These are phyloP conservation scores for Acholoe squamosa DNA, from an alignment of 2,888 invertebrate genomes.

Conservation along the genomic window DNA sequence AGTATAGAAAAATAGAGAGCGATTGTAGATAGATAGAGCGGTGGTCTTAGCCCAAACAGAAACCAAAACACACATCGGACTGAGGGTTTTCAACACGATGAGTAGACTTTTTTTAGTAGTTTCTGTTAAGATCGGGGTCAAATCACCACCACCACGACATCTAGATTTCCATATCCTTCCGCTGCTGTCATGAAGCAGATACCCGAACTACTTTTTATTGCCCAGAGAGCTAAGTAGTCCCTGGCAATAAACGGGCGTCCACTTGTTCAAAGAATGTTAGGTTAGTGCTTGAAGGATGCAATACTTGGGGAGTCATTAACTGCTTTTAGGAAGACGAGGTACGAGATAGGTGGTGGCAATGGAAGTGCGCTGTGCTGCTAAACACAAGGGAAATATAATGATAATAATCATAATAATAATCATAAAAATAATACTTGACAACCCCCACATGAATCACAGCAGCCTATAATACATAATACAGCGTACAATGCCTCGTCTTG, in stretches of 20 bases:
- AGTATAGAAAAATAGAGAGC: slow-evolving; percentile 60
- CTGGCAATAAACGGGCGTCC: slow-evolving; percentile 57
- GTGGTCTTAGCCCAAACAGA: slow-evolving; percentile 59
- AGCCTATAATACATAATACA: slow-evolving; percentile 10
- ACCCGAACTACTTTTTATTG: slow-evolving; percentile 60
- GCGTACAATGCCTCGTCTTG: neutral
- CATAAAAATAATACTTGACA: neutral
- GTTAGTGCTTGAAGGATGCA: slow-evolving; percentile 55
- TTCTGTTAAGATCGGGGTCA: slow-evolving; percentile 63
- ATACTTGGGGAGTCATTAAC: slow-evolving; percentile 42
- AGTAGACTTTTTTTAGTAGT: slow-evolving; percentile 59
- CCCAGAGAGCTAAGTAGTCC: slow-evolving; percentile 47
- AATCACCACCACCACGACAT: slow-evolving; percentile 63
- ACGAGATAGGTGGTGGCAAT: slow-evolving; percentile 39
- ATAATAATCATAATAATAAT: slow-evolving; percentile 3
- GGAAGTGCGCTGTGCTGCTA: slow-evolving; percentile 28
- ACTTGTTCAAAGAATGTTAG: slow-evolving; percentile 45
- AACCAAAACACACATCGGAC: slow-evolving; percentile 52
- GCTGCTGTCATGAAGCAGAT: slow-evolving; percentile 59
- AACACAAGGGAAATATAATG: neutral
- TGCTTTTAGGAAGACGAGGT: slow-evolving; percentile 7
- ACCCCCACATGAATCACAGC: slow-evolving; percentile 5
- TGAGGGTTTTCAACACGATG: neutral
- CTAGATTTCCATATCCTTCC: slow-evolving; percentile 59
- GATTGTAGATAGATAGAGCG: slow-evolving; percentile 57